Base-by-base conservation (phyloP, 2,888 invertebrate genomes). In the Lamellibrachia satsuma region DNA sequence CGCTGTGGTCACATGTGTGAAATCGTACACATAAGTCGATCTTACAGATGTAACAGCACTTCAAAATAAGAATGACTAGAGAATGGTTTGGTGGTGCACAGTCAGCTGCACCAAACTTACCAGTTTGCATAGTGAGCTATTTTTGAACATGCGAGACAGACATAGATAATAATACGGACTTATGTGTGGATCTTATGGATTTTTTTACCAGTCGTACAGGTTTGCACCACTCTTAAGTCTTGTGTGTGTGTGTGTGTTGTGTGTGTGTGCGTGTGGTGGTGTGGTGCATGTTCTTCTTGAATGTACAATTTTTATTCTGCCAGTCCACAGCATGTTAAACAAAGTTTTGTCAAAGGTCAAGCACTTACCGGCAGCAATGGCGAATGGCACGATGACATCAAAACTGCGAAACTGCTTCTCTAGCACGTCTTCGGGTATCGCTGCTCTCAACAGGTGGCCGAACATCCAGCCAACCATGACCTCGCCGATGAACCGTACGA, bases 401-500 rank as follows among this genome's bases (percentile, higher is more conserved):
- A 92, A 11, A 39, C 51, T 91, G 7, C 91, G 22, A n/a, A 75
- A n/a, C 22, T 75, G 75, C 22, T 75, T 75, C 75, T 75, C 75
- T 11, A 93, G 52, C 93, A 93, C 52, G 55, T 93, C 93, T 91
- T 92, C 93, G 0, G 94, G 94, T 11, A 94, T 92, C n/a, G 94
- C 92, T 9, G 93, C 90, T 90, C 92, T 22, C 8, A 92, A 91
- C 2, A 96, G 92, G 90, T 94, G 94, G 0, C 95, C 95, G 92
- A 95, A 94, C 27, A 95, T 91, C 52, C 93, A 94, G 39, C 96
- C 96, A 52, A 96, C 94, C 0, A 94, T 91, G 27, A 96, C 75
- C 94, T 95, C 94, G 22, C 95, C 95, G 52, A 94, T 93, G 92
- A 96, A 95, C 90, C 96, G 90, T 60, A 60, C 39, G 39, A 92